Base-by-base conservation (phyloP, 1,140 invertebrate species). In the Heliconius hermathena region DNA sequence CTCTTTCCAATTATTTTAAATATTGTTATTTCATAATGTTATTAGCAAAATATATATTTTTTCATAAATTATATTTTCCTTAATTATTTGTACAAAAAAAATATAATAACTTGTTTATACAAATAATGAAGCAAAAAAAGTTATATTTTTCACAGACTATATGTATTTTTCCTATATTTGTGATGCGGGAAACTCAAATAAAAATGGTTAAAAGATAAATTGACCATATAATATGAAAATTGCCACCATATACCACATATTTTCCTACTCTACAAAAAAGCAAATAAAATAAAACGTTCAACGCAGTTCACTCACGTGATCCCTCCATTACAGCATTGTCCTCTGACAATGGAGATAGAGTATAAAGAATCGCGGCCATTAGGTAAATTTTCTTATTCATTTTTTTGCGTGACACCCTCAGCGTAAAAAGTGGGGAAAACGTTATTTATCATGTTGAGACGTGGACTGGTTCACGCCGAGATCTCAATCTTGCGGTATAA, bases 301-400 rank as follows among this genome's bases (percentile, higher is more conserved):
- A 83, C 77, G 83, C 81, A 87, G 86, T 88, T 87, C 88, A 81
- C 90, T 91, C 91, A 94, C 93, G 93, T 90, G 86, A 94, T 92
- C 91, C 89, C 90, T 92, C 93, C 93, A 94, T 94, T 94, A 94
- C 83, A 85, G 89, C 90, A 92, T 94, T 94, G 93, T 94, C 89
- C 91, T 85, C 85, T 85, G 88, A 94, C 93, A 94, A 94, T 93
- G 87, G 91, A 85, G 86, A 89, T 87, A 81, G 88, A 90, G 86
- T 87, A 93, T 94, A 94, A 94, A 92, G 89, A 93, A 93, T 93
- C 88, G 91, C 80, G 83, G 84, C 91, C 92, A 93, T 93, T 93
- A 93, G 92, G 91, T 93, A 93, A 93, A 94, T 93, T 94, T 94
- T 90, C 92, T 92, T 90, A 93, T 93, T 91, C 91, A 93, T 93